A percentile compares a stretch with the other conserved stretches of the same genome.
These are phyloP conservation scores for Nephrotoma flavescens DNA, from an alignment of 2,888 invertebrate species.

Conservation along the genomic window DNA sequence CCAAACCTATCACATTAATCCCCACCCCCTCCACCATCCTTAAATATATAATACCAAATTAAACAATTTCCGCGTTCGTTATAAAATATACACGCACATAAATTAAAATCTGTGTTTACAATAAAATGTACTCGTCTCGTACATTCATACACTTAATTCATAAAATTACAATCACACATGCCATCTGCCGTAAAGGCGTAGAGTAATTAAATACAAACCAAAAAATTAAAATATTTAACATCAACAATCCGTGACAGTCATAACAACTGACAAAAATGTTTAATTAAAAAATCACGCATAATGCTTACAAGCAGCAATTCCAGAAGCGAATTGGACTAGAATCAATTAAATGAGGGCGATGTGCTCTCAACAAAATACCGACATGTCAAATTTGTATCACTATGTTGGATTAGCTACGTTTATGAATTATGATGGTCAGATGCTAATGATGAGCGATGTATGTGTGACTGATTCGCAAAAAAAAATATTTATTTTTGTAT, in stretches of 20 bases:
- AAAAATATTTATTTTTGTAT: not conserved
- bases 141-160: too few relatives aligned
- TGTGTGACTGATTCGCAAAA: not conserved
- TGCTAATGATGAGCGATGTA: not conserved
- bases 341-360: too few relatives aligned
- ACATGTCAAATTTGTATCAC: not conserved
- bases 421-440: not conserved
- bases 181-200: too few relatives aligned
- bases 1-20: too few relatives aligned
- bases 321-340: not conserved
- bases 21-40: too few relatives aligned
- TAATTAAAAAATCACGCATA: not conserved
- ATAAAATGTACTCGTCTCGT: too few relatives aligned
- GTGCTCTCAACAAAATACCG: not conserved
- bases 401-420: not conserved
- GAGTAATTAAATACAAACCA: not conserved
- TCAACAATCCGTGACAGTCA: not conserved
- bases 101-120: too few relatives aligned
- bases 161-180: too few relatives aligned
- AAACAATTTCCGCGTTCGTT: too few relatives aligned
- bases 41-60: too few relatives aligned
- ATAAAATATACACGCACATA: too few relatives aligned
- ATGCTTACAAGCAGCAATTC: not conserved
- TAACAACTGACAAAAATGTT: not conserved
- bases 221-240: not conserved